phyloP scores from a whole-genome alignment of 2,797 vertebrate species.

The Peromyscus melanophrys region DNA sequence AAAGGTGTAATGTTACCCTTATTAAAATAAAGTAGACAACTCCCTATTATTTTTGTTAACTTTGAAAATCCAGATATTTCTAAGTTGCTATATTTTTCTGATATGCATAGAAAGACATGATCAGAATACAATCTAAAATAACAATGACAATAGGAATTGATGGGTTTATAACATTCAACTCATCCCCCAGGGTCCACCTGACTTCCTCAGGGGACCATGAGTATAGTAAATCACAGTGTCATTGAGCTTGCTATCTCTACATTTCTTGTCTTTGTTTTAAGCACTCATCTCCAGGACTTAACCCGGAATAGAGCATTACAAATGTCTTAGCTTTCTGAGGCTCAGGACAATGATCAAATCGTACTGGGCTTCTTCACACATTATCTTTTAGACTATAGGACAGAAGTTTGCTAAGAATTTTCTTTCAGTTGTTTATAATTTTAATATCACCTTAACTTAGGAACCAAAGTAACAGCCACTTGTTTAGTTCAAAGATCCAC shows the following conservation, averaged over 20 bases:
- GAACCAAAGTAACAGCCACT: neutral
- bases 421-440: neutral
- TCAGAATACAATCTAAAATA: neutral
- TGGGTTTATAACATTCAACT: neutral
- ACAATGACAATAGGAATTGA: neutral
- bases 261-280: neutral
- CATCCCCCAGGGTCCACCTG: neutral
- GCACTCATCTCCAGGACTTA: neutral
- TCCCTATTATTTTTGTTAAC: neutral
- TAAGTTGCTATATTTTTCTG: constrained; percentile 12
- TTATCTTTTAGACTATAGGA: neutral
- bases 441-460: constrained; percentile 33
- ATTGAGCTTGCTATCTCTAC: neutral
- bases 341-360: neutral
- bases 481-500: neutral
- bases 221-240: neutral
- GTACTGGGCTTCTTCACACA: neutral
- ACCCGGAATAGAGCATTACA: neutral
- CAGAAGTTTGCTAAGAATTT: neutral
- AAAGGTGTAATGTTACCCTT: neutral
- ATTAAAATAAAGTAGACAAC: constrained; percentile 12
- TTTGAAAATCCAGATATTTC: neutral
- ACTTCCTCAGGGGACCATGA: neutral
- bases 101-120: neutral
- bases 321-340: neutral